phyloP scores from a whole-genome alignment of 2,888 invertebrate species.

The Ischnus inquisitorius region DNA sequence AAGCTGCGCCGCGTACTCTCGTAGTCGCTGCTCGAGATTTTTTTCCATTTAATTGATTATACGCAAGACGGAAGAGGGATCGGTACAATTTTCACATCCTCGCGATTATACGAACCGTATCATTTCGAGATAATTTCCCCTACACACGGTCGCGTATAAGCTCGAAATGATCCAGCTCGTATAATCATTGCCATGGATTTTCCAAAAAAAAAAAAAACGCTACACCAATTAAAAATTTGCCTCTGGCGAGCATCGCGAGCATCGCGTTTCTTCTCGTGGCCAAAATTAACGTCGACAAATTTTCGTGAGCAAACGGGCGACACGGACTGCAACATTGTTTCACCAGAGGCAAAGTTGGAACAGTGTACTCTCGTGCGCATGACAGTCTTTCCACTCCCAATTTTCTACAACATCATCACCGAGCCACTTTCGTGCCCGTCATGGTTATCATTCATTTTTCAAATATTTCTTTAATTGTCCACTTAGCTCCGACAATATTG shows the following conservation, averaged over 20 bases:
- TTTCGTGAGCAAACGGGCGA: too few relatives aligned
- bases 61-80: neutral
- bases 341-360: too few relatives aligned
- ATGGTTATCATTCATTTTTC: neutral
- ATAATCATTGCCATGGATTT: too few relatives aligned
- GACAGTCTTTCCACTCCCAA: neutral
- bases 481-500: conserved; percentile 26
- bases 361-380: too few relatives aligned
- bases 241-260: too few relatives aligned
- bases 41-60: neutral
- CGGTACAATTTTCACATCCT: neutral
- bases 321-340: too few relatives aligned
- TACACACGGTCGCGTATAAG: too few relatives aligned
- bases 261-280: too few relatives aligned
- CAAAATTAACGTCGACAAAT: too few relatives aligned
- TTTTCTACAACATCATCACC: neutral
- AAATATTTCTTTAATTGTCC: neutral
- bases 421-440: neutral
- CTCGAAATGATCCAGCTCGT: too few relatives aligned
- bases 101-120: neutral
- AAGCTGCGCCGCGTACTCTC: neutral
- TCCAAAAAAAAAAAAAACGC: too few relatives aligned
- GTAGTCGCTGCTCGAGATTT: neutral
- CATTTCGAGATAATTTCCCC: neutral
- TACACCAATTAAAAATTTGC: too few relatives aligned